Conservation (phyloP, 2,113 vertebrate species). For the Centropus bengalensis region DNA sequence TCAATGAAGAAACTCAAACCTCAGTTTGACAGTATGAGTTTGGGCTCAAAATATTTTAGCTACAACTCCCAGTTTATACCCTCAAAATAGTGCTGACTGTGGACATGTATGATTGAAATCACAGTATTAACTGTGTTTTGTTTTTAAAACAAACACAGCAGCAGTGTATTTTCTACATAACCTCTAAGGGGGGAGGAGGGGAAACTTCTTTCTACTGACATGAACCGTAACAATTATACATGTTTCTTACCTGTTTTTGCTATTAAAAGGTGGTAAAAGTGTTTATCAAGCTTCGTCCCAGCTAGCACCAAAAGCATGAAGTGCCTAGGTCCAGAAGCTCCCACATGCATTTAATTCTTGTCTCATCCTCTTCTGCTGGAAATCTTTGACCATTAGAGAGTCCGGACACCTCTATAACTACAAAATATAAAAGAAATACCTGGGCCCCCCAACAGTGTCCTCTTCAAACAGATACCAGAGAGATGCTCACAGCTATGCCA, state of each 20-base stretch:
- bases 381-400: slow-evolving; percentile 66
- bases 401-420: slow-evolving; percentile 71
- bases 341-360: slow-evolving; percentile 61
- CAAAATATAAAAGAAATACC: slow-evolving; percentile 76
- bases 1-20: background rate
- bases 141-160: background rate
- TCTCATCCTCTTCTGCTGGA: slow-evolving; percentile 69
- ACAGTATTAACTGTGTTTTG: background rate
- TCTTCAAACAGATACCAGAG: slow-evolving; percentile 66
- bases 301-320: slow-evolving; percentile 65
- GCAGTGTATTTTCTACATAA: background rate
- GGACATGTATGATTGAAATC: background rate
- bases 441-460: slow-evolving; percentile 67
- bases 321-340: slow-evolving; percentile 66
- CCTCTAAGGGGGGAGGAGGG: background rate
- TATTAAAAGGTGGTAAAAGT: slow-evolving; percentile 45
- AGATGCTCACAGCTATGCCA: slow-evolving; percentile 57
- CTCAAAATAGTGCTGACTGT: background rate
- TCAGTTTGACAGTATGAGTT: background rate
- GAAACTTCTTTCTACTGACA: background rate
- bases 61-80: background rate
- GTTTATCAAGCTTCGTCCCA: slow-evolving; percentile 64
- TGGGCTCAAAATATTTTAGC: background rate
- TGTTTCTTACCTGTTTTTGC: slow-evolving; percentile 64
- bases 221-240: background rate